Evolutionary conservation across 2,888 invertebrate genomes (phyloP).

Genomic region (Tuta absoluta): DNA sequence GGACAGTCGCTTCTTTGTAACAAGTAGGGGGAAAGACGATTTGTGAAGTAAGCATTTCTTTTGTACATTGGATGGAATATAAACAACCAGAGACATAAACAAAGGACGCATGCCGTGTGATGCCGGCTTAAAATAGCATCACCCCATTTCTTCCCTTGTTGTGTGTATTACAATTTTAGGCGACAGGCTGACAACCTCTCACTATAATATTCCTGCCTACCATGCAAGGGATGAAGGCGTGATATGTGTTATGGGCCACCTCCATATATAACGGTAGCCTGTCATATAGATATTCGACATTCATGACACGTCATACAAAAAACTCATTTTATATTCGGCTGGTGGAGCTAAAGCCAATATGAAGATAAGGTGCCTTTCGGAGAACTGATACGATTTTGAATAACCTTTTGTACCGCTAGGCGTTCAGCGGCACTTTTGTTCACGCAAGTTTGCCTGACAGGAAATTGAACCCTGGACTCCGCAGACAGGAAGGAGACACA

Average conservation of each 20-base stretch:
- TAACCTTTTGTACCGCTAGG: constrained; percentile 2
- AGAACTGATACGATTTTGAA: background rate
- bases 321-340: too few species aligned
- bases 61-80: background rate
- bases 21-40: background rate
- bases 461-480: constrained; percentile 22
- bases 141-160: too few species aligned
- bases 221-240: too few species aligned
- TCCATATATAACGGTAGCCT: too few species aligned
- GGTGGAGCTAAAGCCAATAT: background rate
- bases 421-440: constrained; percentile 15
- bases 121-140: too few species aligned
- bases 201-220: too few species aligned
- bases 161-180: too few species aligned
- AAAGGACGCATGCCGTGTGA: too few species aligned
- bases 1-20: background rate
- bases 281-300: background rate
- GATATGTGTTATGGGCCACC: too few species aligned
- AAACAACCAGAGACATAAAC: background rate
- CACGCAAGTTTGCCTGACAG: constrained; percentile 19
- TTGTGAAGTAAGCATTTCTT: background rate
- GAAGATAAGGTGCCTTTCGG: background rate
- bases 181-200: too few species aligned
- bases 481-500: constrained; percentile 16
- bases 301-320: background rate